Evolutionary conservation across 2,797 vertebrate genomes (phyloP), one percentile per base, ranked within the genome.

Genomic region (Sebastes taczanowskii): DNA sequence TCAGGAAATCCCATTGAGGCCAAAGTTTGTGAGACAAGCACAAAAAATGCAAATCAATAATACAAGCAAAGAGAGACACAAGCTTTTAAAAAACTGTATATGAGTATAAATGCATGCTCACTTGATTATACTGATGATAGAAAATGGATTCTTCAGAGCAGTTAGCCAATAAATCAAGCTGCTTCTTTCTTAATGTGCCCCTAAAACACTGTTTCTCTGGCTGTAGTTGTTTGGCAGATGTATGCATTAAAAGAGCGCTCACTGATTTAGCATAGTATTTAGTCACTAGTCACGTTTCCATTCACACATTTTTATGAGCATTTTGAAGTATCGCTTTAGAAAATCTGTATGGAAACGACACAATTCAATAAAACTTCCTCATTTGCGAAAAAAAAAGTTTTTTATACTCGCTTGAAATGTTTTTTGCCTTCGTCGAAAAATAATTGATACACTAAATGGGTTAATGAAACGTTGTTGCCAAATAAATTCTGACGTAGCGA

Each of bases 1-100:
- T 82, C 72, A 79, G 66, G 77, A 82, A 74, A 35, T 76, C 81
- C 46, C 71, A 32, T 6, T 58, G 14, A 71, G 71, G 61, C 23
- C 56, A n/a, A 16, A 29, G 25, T 29, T 46, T 25, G 13, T 38
- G 3, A 77, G 64, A 69, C 4, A 16, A 49, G 9, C 6, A 35
- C 7, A 25, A 34, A 60, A 52, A 29, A 38, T 25, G 23, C 1
- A 29, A 58, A 38, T 55, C 11, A 52, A 2, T 8, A 16, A 27
- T 42, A 27, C 20, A 27, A 29, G 55, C 32, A 60, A 16, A 23
- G 11, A 68, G 22, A 22, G 9, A n/a, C 23, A 63, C 14, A 62
- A 2, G 22, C 18, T 34, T 75, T 74, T 52, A 13, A 9, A 42
- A 27, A 74, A 29, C 35, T 18, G 11, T 38, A 4, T 55, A 46